Conservation (phyloP, 2,113 vertebrate genomes). For the Chrysochloris asiatica region DNA sequence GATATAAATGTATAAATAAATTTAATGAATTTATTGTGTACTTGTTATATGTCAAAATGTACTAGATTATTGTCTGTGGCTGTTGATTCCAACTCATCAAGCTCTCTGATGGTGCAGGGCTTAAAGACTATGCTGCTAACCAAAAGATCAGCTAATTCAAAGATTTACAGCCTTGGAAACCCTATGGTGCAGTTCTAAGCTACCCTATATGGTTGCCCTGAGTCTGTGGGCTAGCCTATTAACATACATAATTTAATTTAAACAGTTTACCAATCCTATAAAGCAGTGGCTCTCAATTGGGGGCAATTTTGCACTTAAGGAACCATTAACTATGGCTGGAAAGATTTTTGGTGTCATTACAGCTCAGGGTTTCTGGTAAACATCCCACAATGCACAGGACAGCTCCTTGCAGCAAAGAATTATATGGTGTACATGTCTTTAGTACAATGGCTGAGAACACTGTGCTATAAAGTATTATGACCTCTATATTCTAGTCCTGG, state of each 20-base stretch:
- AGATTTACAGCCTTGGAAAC: background rate
- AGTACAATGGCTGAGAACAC: background rate
- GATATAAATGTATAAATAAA: background rate
- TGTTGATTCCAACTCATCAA: background rate
- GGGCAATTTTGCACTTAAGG: background rate
- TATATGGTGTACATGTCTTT: background rate
- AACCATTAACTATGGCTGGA: background rate
- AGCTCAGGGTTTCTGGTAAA: background rate
- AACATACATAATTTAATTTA: slow-evolving; percentile 25
- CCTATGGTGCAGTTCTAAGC: background rate
- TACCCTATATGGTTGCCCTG: background rate
- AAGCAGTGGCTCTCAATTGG: background rate
- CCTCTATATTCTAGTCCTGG: background rate
- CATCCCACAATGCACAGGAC: background rate
- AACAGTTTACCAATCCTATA: background rate
- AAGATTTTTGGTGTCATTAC: background rate
- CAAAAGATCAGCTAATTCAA: too few relatives aligned
- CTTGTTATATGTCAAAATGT: background rate
- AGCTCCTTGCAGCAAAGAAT: background rate
- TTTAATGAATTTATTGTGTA: background rate
- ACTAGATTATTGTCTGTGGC: background rate
- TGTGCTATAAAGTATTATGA: background rate
- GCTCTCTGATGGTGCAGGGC: background rate
- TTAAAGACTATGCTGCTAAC: too few relatives aligned
- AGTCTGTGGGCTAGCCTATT: background rate